Evolutionary conservation across 2,113 vertebrate species (phyloP), one percentile per base, ranked within the genome.

Genomic region (Butastur rufipennis): DNA sequence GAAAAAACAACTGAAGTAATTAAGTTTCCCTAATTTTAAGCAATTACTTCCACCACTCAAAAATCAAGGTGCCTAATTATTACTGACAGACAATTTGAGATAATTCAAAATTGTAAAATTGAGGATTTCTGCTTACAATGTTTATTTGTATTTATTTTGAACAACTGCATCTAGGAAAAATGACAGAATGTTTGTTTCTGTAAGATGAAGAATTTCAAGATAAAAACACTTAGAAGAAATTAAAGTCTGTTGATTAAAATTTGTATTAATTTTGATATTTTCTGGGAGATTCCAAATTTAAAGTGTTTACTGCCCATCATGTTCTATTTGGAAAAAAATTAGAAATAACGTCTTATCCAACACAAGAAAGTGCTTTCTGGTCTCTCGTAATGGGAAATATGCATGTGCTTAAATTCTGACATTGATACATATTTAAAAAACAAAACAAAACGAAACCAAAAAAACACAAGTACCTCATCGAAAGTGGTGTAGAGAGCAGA

Each of bases 401-500:
- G 17, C 7, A 61, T 4, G 7, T 61, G 21, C 32, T 90, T 72
- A 47, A 75, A 93, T 89, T 63, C 45, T 66, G 65, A 66, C 53
- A 62, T 5, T 31, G 22, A 48, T 31, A 53, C 3, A 21, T 34
- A 50, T 53, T 59, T 4, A 5, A 43, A 89, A 42, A 32, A 6
- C 18, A 32, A 6, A 16, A 34, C 13, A 14, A 52, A 52, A 27
- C 26, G 27, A 52, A 52, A 26, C 52, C 3, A 43, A 31, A 32
- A 32, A 43, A 34, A 8, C 27, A n/a, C 20, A 81, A 48, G 17
- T 98, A 99, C 98, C 94, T 98, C 98, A 96, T 99, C 98, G 0
- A 99, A 98, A 74, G 98, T 99, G n/a, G 98, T 98, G 48, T 98
- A 99, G 34, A 98, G 92, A 92, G 96, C 87, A 61, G 98, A 97